Evolutionary conservation across 1,140 invertebrate genomes (phyloP).

Genomic region (Oedothorax gibbosus): DNA sequence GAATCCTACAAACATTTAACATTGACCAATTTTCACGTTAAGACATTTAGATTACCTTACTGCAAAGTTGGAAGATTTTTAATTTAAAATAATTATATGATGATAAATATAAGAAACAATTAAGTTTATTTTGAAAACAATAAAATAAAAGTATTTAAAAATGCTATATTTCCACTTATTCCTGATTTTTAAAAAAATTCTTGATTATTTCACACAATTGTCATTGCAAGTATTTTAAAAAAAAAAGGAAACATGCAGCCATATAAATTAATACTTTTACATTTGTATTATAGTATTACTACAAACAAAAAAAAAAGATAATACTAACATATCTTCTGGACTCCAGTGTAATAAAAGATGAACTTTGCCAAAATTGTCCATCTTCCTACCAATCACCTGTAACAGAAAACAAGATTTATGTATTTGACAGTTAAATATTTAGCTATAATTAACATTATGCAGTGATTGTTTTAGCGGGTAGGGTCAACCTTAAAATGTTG

Average conservation of each 20-base stretch:
- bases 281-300: neutral
- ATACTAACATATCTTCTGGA: slow-evolving; percentile 78
- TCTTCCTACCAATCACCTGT: slow-evolving; percentile 69
- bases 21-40: too few species aligned
- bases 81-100: too few species aligned
- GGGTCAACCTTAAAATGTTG: neutral
- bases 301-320: slow-evolving; percentile 2
- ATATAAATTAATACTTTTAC: neutral
- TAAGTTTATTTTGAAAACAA: neutral
- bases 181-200: too few species aligned
- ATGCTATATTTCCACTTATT: neutral
- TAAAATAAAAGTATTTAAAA: neutral
- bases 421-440: neutral
- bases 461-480: neutral
- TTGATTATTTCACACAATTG: too few species aligned
- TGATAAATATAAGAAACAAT: too few species aligned
- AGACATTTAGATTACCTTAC: too few species aligned
- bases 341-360: slow-evolving; percentile 77
- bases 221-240: too few species aligned
- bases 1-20: too few species aligned
- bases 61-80: too few species aligned
- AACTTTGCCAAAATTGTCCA: slow-evolving; percentile 73
- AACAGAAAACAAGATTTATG: neutral
- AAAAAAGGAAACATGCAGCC: too few species aligned
- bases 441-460: neutral